Base-by-base conservation (phyloP, 2,888 invertebrate species). In the Cataglyphis cursor region DNA sequence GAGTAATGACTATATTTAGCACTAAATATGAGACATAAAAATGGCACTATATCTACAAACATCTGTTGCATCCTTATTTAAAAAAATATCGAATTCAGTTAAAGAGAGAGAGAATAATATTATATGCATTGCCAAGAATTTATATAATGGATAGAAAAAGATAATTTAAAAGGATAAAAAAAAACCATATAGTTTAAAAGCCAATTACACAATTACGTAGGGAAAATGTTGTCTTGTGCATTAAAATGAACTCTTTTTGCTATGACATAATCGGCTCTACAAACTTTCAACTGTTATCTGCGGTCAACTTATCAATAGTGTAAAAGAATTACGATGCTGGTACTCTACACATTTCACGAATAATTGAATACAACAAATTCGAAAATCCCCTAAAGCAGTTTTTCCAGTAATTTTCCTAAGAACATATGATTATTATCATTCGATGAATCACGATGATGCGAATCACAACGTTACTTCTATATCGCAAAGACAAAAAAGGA, bases 321-420 rank as follows among this genome's bases (percentile, higher is more conserved):
- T 15, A 12, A 31, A 78, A 44, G 5, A 24, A 70, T 59, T 35
- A 18, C 31, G 10, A 78, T 78, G 68, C 68, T 78, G 78, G 78
- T 78, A 78, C 31, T n/a, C 44, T 18, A 24, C 28, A 24, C 28
- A 57, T 44, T 78, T 18, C 18, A 28, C 18, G 15, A 66, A 31
- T 21, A 35, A 3, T 1, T 54, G 21, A 54, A 12, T 24, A 24
- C 15, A 38, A 78, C 35, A 24, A 65, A 66, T 66, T 21, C 28
- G 21, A 24, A 66, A 66, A 78, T 57, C 10, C 35, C 6, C 24
- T 18, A 15, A 51, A 64, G 1, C 18, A 48, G 6, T 51, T n/a
- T 1, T 5, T 54, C 0, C 64, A 9, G 0, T 31, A 21, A 5
- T 10, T 57, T 6, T 21, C 1, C 21, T 18, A 44, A 18, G 41